A percentile compares a stretch with the other conserved stretches of the same genome.
Conservation (phyloP, 2,888 invertebrate species). For the Malthinus seriepunctatus region DNA sequence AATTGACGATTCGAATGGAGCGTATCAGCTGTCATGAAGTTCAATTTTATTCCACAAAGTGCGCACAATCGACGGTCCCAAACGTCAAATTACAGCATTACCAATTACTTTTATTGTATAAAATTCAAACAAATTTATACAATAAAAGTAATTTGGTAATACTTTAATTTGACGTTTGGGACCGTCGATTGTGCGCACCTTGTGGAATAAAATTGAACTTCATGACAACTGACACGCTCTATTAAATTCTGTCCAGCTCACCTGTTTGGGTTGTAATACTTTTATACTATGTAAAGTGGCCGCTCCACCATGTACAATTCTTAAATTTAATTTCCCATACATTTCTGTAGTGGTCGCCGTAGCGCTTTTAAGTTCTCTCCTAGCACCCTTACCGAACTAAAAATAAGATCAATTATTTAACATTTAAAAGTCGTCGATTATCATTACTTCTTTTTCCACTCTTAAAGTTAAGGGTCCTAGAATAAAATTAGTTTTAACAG, state of each 20-base stretch:
- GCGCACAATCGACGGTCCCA: no score
- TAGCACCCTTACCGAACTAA: slow-evolving; percentile 75
- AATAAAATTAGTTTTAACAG: slow-evolving; percentile 80
- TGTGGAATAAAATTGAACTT: no score
- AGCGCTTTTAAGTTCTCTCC: slow-evolving; percentile 81
- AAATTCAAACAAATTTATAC: no score
- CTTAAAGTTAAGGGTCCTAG: slow-evolving; percentile 78
- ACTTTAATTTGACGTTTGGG: no score
- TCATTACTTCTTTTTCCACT: slow-evolving; percentile 74
- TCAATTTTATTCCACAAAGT: no score
- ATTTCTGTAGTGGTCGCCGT: slow-evolving; percentile 88
- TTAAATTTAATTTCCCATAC: slow-evolving; percentile 77
- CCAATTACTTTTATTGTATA: no score
- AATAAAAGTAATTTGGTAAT: no score
- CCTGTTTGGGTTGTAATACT: slow-evolving; percentile 87
- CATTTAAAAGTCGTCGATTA: not conserved
- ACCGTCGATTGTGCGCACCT: no score
- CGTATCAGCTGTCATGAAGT: not conserved
- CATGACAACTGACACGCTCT: not conserved
- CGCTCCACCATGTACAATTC: slow-evolving; percentile 78
- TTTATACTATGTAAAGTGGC: slow-evolving; percentile 83
- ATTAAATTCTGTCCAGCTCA: slow-evolving; percentile 44
- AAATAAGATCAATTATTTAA: slow-evolving; percentile 26
- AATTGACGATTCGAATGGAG: not conserved
- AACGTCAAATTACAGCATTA: no score